Evolutionary conservation across 2,888 invertebrate genomes (phyloP).

Genomic region (Monoplex corrugatus): DNA sequence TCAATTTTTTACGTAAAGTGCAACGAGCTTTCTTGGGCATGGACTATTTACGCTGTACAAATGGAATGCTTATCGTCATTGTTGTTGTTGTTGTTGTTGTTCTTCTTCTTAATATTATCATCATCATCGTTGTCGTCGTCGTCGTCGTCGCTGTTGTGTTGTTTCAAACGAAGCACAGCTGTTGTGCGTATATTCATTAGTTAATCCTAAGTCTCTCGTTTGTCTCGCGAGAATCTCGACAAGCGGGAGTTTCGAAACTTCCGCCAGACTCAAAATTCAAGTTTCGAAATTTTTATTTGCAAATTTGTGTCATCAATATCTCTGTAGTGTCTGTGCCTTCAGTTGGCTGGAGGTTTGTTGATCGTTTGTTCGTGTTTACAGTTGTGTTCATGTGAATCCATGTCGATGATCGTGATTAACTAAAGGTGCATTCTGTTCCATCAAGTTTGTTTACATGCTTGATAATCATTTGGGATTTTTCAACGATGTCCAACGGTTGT

Average conservation of each 20-base stretch:
- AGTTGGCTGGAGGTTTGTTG: no score
- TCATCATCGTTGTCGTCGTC: not conserved
- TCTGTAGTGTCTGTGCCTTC: no score
- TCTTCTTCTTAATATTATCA: not conserved
- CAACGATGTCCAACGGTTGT: no score
- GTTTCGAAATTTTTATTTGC: not conserved
- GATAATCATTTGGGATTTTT: no score
- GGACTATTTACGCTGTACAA: no score
- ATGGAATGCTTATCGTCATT: no score
- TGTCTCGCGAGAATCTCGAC: constrained; percentile 14
- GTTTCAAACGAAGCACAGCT: not conserved
- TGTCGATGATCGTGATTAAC: no score
- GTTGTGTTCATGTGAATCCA: not conserved
- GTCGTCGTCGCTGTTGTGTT: not conserved
- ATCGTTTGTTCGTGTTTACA: no score
- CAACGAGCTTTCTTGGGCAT: no score
- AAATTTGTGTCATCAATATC: not conserved
- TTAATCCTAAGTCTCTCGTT: not conserved
- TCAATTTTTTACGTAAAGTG: no score
- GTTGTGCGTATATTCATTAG: not conserved
- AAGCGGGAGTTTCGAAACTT: constrained; percentile 35
- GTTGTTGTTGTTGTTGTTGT: no score
- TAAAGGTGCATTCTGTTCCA: not conserved
- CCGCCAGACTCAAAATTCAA: not conserved
- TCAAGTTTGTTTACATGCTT: no score